Evolutionary conservation across 2,888 invertebrate species (phyloP).

Genomic region (Alviniconcha strummeri): DNA sequence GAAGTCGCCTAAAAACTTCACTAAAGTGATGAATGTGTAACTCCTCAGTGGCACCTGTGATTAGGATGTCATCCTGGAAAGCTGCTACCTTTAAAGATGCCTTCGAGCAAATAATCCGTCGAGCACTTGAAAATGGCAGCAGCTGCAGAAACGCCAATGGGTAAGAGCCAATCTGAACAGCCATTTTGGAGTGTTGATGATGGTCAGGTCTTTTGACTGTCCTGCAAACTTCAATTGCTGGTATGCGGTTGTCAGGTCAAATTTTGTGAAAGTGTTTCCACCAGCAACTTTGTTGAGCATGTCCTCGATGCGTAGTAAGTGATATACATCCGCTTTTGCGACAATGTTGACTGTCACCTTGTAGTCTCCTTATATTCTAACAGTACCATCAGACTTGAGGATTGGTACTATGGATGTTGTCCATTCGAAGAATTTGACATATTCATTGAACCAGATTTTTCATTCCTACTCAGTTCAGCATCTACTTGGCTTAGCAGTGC

Average conservation of each 20-base stretch:
- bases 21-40: neutral
- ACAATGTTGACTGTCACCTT: neutral
- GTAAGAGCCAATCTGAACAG: neutral
- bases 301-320: neutral
- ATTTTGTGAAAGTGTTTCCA: constrained; percentile 1
- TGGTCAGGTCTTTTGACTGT: constrained; percentile 10
- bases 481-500: neutral
- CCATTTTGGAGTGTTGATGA: neutral
- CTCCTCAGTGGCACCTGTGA: neutral
- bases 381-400: neutral
- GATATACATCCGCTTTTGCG: neutral
- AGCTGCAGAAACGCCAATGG: neutral
- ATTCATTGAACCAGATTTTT: neutral
- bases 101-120: neutral
- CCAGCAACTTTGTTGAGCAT: constrained; percentile 7
- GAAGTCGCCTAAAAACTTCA: neutral
- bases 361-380: neutral
- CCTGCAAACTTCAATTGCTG: neutral
- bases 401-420: neutral
- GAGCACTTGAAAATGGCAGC: neutral
- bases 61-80: constrained; percentile 11
- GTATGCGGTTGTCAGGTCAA: neutral
- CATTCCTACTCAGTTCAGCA: neutral
- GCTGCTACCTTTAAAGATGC: neutral
- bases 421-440: neutral